Percentiles rank a stretch among this genome's conserved stretches.
phyloP scores from a whole-genome alignment of 2,888 invertebrate genomes.

The Ligdia adustata region DNA sequence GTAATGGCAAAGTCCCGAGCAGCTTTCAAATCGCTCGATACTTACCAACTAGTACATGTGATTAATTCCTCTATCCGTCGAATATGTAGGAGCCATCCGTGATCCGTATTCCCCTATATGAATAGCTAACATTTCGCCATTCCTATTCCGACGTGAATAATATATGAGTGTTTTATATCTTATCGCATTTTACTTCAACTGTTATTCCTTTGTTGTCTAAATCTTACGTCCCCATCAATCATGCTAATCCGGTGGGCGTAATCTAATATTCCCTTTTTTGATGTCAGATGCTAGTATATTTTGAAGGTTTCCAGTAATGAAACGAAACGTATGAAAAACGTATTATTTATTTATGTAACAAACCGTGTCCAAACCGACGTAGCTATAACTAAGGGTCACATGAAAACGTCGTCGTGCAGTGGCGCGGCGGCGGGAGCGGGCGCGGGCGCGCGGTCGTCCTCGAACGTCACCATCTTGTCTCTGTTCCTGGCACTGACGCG shows the following conservation, averaged over 20 bases:
- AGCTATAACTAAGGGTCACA: constrained; percentile 81
- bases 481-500: constrained; percentile 72
- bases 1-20: constrained; percentile 11
- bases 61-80: constrained; percentile 21
- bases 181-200: constrained; percentile 4
- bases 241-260: constrained; percentile 24
- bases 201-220: constrained; percentile 21
- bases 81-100: constrained; percentile 2
- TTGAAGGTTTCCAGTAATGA: constrained; percentile 23
- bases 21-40: constrained; percentile 12
- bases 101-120: constrained; percentile 5
- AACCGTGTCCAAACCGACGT: constrained; percentile 58
- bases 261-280: constrained; percentile 22
- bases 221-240: constrained; percentile 28
- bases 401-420: constrained; percentile 88
- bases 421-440: no score
- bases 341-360: constrained; percentile 63
- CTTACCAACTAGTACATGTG: constrained; percentile 4
- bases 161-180: no score
- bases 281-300: constrained; percentile 17
- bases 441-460: constrained; percentile 85
- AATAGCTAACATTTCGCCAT: constrained; percentile 4
- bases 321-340: constrained; percentile 40
- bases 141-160: constrained; percentile 16
- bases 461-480: constrained; percentile 92